Base-by-base conservation (phyloP, 2,888 invertebrate species). In the Drosophila quinaria region DNA sequence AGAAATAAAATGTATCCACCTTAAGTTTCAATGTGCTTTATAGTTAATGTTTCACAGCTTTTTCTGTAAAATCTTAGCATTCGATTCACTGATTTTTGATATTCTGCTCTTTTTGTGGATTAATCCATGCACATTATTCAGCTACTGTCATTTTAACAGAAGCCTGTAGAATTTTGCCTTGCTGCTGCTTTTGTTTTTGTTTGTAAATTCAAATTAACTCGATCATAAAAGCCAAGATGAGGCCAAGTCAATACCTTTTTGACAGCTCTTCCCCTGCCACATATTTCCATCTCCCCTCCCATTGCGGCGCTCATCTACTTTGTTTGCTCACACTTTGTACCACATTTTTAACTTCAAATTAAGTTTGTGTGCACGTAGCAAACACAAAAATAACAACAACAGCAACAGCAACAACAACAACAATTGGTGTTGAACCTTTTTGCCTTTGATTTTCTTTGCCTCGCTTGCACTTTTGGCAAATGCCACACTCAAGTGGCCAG, bases 321-420 rank as follows among this genome's bases (percentile, higher is more conserved):
- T 81, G 80, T 81, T 81, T 79, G 76, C 86, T 70, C 62, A 79
- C 81, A 87, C 86, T 87, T 89, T 87, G 68, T 70, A 69, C 65
- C 78, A 88, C 89, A 83, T 76, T 83, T 83, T 83, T 83, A 83
- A 83, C 87, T 84, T 89, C 71, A 87, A 84, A 84, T 84, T 84
- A 84, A 87, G 84, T 87, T 84, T 89, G 89, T 84, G 84, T 84
- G 87, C 84, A 84, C 84, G 84, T 89, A 87, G 85, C 86, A 89
- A 89, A 87, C 82, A 87, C 78, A 77, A 58, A 47, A 86, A 62
- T 61, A 76, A 41, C 69, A 71, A 59, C 75, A 76, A 39, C 33
- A 58, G 13, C 13, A 42, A 19, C 25, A 52, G 15, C 11, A 58
- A 17, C 22, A 55, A 39, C 31, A 55, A 46, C 9, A 58, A 25